Evolutionary conservation across 2,888 invertebrate species (phyloP).

Genomic region (Synanthedon vespiformis): DNA sequence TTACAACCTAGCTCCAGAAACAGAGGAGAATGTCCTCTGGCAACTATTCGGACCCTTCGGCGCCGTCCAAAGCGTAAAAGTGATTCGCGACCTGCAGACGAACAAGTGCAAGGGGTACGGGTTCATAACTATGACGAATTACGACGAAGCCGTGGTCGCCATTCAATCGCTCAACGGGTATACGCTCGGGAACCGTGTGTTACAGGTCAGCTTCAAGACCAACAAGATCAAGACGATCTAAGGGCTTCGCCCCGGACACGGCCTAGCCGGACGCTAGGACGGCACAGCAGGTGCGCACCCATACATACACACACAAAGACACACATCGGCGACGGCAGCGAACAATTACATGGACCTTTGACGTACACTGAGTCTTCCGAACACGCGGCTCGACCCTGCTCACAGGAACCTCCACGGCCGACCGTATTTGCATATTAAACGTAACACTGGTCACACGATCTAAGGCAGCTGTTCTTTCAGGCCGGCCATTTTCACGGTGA

Average conservation of each 20-base stretch:
- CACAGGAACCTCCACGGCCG: slow-evolving; percentile 7
- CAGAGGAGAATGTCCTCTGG: slow-evolving; percentile 96
- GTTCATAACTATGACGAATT: slow-evolving; percentile 95
- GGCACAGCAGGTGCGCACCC: slow-evolving; percentile 67
- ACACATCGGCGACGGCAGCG: slow-evolving; percentile 2
- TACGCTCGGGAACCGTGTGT: slow-evolving; percentile 88
- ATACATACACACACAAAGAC: slow-evolving; percentile 38
- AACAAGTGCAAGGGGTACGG: slow-evolving; percentile 97
- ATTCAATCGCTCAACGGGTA: slow-evolving; percentile 93
- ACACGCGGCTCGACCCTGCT: slow-evolving; percentile 9
- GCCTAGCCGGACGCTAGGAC: slow-evolving; percentile 63
- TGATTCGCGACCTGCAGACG: slow-evolving; percentile 90
- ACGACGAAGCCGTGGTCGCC: slow-evolving; percentile 92
- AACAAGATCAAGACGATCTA: slow-evolving; percentile 82
- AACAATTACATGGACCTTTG: slow-evolving; percentile 14
- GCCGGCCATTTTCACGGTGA: slow-evolving; percentile 22
- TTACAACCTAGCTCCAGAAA: slow-evolving; percentile 95
- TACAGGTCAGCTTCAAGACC: slow-evolving; percentile 94
- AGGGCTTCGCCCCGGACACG: slow-evolving; percentile 50
- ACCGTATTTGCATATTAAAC: slow-evolving; percentile 37
- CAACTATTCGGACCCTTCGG: slow-evolving; percentile 96
- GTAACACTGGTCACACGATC: slow-evolving; percentile 19
- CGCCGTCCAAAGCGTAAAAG: slow-evolving; percentile 92
- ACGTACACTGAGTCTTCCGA: slow-evolving; percentile 24
- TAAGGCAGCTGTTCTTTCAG: slow-evolving; percentile 45